phyloP scores from a whole-genome alignment of 2,797 vertebrate genomes.

The Trachurus trachurus region DNA sequence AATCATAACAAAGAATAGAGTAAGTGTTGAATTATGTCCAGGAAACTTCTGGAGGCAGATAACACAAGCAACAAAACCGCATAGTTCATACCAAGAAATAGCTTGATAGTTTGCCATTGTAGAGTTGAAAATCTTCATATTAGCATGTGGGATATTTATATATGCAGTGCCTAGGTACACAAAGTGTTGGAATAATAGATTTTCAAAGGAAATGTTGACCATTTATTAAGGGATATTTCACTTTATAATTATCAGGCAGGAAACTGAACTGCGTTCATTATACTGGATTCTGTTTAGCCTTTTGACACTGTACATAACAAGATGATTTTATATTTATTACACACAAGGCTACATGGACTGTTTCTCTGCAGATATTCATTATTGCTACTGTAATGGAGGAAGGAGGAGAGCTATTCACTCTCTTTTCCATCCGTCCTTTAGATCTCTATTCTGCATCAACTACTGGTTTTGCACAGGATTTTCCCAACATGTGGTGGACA shows the following conservation, averaged over 20 bases:
- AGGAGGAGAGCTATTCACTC: background rate
- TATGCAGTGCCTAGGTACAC: background rate
- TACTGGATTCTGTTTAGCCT: background rate
- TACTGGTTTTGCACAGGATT: slow-evolving; percentile 33
- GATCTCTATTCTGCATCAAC: slow-evolving; percentile 8
- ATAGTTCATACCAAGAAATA: background rate
- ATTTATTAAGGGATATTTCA: slow-evolving; percentile 28
- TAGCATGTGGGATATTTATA: slow-evolving; percentile 5
- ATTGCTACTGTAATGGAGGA: background rate
- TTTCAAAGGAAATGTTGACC: slow-evolving; percentile 5
- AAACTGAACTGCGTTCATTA: slow-evolving; percentile 3
- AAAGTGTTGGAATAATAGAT: slow-evolving; percentile 40
- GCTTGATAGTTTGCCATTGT: background rate
- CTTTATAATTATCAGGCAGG: background rate
- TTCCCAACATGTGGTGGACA: slow-evolving; percentile 58
- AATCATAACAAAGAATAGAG: background rate
- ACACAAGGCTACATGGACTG: background rate
- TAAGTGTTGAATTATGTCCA: background rate
- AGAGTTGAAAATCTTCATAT: background rate
- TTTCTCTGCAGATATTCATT: slow-evolving; percentile 12
- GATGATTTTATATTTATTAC: slow-evolving; percentile 16
- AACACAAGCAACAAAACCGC: background rate
- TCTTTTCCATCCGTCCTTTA: background rate
- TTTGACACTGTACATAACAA: slow-evolving; percentile 6
- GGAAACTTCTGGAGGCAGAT: background rate